Evolutionary conservation across 2,113 vertebrate genomes (phyloP).

Genomic region (Chrysochloris asiatica): DNA sequence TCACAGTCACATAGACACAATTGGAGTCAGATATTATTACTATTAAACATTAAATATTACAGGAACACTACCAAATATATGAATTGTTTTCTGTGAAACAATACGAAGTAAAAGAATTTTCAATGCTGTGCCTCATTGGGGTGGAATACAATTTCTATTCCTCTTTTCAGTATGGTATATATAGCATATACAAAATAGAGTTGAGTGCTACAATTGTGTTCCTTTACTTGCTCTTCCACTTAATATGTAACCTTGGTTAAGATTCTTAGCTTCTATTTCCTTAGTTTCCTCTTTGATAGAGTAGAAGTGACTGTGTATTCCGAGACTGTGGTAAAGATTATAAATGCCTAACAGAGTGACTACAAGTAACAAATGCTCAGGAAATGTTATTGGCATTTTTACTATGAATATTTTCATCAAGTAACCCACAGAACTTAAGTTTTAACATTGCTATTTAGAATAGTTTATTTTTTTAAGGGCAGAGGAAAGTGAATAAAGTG

Average conservation of each 20-base stretch:
- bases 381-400: constrained; percentile 26
- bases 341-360: neutral
- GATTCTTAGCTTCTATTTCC: constrained; percentile 17
- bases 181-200: neutral
- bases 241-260: neutral
- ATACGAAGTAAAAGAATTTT: neutral
- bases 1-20: neutral
- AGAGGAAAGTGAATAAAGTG: constrained; percentile 43
- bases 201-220: neutral
- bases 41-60: neutral
- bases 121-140: neutral
- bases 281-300: constrained; percentile 22
- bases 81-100: neutral
- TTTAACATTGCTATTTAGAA: constrained; percentile 29
- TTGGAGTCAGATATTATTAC: neutral
- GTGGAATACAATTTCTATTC: neutral
- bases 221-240: neutral
- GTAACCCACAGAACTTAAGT: neutral
- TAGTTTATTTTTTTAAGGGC: constrained; percentile 7
- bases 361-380: neutral
- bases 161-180: neutral
- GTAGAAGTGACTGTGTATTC: neutral
- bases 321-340: neutral
- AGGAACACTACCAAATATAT: neutral
- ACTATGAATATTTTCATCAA: constrained; percentile 14